phyloP scores from a whole-genome alignment of 1,140 invertebrate genomes.

The Mycetomoellerius zeteki region DNA sequence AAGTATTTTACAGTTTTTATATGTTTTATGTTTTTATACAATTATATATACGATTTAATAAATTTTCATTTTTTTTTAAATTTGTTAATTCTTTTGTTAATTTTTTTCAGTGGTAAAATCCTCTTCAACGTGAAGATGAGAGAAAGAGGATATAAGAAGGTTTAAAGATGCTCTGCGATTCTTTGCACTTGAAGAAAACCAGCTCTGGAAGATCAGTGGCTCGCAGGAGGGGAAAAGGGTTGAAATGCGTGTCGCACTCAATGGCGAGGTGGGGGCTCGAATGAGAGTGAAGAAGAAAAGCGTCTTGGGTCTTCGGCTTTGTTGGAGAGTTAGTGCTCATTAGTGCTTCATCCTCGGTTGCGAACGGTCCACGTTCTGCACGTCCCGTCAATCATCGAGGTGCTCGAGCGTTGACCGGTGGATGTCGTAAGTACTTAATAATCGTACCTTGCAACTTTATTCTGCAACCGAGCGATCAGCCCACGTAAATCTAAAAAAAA shows the following conservation, averaged over 20 bases:
- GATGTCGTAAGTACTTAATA: conserved; percentile 36
- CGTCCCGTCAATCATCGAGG: not conserved
- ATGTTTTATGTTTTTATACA: not conserved
- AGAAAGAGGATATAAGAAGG: not conserved
- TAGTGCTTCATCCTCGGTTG: conserved; percentile 52
- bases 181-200: not conserved
- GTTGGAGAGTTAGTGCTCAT: no score
- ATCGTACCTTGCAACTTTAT: not conserved
- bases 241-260: conserved; percentile 11
- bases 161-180: no score
- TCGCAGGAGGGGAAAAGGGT: conserved; percentile 28
- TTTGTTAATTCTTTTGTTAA: not conserved
- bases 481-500: not conserved
- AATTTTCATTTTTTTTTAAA: not conserved
- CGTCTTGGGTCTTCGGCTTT: conserved; percentile 35
- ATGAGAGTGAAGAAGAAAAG: conserved; percentile 65
- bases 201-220: not conserved
- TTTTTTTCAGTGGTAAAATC: not conserved
- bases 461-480: not conserved
- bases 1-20: no score
- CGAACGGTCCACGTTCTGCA: conserved; percentile 5
- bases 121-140: not conserved
- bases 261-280: conserved; percentile 47
- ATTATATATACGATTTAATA: not conserved
- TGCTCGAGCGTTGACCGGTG: not conserved